These are phyloP conservation scores for Telenomus remus DNA, from an alignment of 1,140 invertebrate genomes.

Conservation along the genomic window DNA sequence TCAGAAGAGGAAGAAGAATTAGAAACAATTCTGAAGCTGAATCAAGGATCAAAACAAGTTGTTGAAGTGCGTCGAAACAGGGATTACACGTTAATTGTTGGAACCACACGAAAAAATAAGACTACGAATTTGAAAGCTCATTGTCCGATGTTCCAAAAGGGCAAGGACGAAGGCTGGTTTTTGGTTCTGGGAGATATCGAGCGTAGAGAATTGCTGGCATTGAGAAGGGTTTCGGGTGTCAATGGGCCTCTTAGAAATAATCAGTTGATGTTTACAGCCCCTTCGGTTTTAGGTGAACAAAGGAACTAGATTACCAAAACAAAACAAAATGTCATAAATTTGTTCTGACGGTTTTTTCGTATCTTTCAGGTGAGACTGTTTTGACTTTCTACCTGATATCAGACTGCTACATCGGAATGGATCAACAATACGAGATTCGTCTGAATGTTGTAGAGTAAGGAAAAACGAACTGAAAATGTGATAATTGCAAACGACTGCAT, in stretches of 20 bases:
- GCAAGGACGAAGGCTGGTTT: constrained; percentile 98
- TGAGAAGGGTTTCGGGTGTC: constrained; percentile 81
- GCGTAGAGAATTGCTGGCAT: constrained; percentile 86
- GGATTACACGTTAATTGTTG: constrained; percentile 83
- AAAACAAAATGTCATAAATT: too few species aligned
- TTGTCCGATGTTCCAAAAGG: constrained; percentile 90
- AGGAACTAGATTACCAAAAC: background rate
- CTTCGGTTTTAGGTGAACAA: constrained; percentile 76
- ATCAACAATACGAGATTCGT: constrained; percentile 91
- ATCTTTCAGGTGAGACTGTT: constrained; percentile 80
- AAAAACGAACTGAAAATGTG: background rate
- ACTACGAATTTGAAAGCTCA: constrained; percentile 78
- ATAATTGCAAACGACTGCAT: background rate
- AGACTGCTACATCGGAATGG: constrained; percentile 95
- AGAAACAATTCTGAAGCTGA: constrained; percentile 70
- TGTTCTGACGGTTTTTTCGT: background rate
- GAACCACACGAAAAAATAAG: constrained; percentile 74
- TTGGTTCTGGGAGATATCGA: constrained; percentile 86
- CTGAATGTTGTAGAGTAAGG: constrained; percentile 76
- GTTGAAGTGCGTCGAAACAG: constrained; percentile 80
- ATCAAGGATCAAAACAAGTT: constrained; percentile 71
- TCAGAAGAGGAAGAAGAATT: constrained; percentile 75
- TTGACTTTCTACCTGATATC: constrained; percentile 93
- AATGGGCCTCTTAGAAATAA: constrained; percentile 71
- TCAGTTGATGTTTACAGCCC: constrained; percentile 81